Percentiles rank a stretch among this genome's conserved stretches.
phyloP scores from a whole-genome alignment of 2,797 vertebrate species.

The Enoplosus armatus region DNA sequence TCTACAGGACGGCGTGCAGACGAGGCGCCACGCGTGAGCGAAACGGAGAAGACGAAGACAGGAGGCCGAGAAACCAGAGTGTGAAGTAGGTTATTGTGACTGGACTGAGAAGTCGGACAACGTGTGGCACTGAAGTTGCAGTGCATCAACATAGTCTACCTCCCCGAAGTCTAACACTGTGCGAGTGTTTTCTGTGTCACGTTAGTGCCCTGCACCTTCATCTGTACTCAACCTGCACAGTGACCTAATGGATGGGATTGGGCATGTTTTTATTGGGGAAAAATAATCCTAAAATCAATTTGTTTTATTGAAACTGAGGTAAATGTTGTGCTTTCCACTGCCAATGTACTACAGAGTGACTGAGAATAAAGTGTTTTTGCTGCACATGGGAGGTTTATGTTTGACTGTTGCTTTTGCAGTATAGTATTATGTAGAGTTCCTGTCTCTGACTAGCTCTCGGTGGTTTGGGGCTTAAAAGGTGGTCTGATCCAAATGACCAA shows the following conservation, averaged over 20 bases:
- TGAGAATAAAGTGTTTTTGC: slow-evolving; percentile 29
- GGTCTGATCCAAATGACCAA: too few relatives aligned
- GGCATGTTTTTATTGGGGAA: neutral
- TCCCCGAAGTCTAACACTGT: neutral
- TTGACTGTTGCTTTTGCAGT: neutral
- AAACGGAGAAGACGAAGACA: neutral
- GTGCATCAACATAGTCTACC: slow-evolving; percentile 10
- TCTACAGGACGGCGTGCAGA: neutral
- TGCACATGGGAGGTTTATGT: neutral
- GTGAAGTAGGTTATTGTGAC: neutral
- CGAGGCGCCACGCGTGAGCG: neutral
- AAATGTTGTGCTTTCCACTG: slow-evolving; percentile 13
- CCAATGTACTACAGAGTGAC: neutral
- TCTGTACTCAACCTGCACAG: neutral
- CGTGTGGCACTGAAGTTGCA: neutral
- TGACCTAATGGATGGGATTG: neutral
- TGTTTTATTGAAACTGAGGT: neutral
- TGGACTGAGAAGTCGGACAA: neutral
- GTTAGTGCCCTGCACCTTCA: slow-evolving; percentile 7
- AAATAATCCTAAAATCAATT: neutral
- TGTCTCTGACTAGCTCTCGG: neutral
- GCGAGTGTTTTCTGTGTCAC: neutral
- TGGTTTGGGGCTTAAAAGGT: neutral
- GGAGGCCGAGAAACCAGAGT: neutral
- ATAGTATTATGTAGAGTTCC: neutral